Evolutionary conservation across 2,113 vertebrate genomes (phyloP), one percentile per base, ranked within the genome.

Genomic region (Ptilonorhynchus violaceus): DNA sequence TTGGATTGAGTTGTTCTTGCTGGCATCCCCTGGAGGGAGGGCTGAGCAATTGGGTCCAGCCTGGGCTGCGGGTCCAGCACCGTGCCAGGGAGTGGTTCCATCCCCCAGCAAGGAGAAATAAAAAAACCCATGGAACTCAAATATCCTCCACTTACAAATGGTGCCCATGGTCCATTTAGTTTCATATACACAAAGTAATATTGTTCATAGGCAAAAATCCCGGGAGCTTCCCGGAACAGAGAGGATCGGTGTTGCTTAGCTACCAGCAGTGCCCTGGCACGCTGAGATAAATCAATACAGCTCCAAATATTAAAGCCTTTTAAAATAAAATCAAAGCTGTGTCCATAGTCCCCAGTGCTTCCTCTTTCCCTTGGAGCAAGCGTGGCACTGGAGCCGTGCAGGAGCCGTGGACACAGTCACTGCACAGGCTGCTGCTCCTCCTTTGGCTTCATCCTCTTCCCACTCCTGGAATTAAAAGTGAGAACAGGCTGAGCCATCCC

Each of bases 91-190:
- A 82, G 42, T 15, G 11, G 16, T 8, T 77, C 64, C 53, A 13
- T 37, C 46, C 88, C 77, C 67, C 53, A 31, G 88, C 74, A 78
- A 95, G 85, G 88, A 77, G 56, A 86, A 85, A 84, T 68, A 76
- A 91, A 78, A 81, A 59, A 60, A 67, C 59, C 23, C 24, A 15
- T 3, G 24, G 31, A 86, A 69, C 79, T 94, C 72, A 42, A 74
- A 92, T 80, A 93, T 63, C 66, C 73, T 90, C 88, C 85, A 70
- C 87, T 92, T 96, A 84, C 60, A 93, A 96, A 91, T 91, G 96
- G 96, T 96, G 95, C 96, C 97, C 69, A 64, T 55, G 98, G 98
- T 96, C 98, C 97, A 91, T 97, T 98, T 98, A 98, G 96, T 90
- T 97, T 96, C 98, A 96, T 82, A 95, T 80, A 97, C 96, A 97